A percentile compares a stretch with the other conserved stretches of the same genome.
phyloP scores from a whole-genome alignment of 92 coral and sea anemone species.

The Palythoa grandis region DNA sequence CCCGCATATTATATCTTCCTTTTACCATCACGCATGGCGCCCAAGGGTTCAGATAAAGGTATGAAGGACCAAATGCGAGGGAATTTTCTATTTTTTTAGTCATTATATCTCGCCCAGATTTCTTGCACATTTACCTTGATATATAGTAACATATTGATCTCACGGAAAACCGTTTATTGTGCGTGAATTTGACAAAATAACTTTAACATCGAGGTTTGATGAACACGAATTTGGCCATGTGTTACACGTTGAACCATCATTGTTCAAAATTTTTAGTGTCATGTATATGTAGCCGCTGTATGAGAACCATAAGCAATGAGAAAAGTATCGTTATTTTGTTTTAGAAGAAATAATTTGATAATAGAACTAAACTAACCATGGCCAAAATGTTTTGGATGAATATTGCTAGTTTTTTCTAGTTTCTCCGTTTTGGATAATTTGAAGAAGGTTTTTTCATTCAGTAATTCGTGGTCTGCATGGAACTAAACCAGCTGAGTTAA shows the following conservation, averaged over 20 bases:
- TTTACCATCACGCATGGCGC: slow-evolving; percentile 97
- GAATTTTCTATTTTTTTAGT: not conserved
- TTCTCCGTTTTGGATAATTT: no score
- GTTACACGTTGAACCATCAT: not conserved
- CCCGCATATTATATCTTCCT: slow-evolving; percentile 73
- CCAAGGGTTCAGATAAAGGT: slow-evolving; percentile 71
- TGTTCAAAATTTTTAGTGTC: not conserved
- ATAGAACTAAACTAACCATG: no score
- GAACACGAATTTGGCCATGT: slow-evolving; percentile 4
- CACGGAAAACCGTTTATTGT: not conserved
- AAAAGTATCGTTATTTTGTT: not conserved
- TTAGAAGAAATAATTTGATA: no score
- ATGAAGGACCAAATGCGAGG: not conserved
- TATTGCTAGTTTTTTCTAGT: no score
- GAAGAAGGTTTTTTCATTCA: no score
- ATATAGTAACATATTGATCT: not conserved
- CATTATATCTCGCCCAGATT: not conserved
- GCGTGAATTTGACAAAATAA: not conserved
- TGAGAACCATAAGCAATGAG: not conserved
- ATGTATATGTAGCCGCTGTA: not conserved
- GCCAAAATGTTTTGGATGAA: no score
- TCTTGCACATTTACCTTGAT: not conserved
- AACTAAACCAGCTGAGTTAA: no score
- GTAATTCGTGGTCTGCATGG: no score
- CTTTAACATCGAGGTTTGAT: not conserved